Base-by-base conservation (phyloP, 2,113 vertebrate species). In the Alethe diademata region DNA sequence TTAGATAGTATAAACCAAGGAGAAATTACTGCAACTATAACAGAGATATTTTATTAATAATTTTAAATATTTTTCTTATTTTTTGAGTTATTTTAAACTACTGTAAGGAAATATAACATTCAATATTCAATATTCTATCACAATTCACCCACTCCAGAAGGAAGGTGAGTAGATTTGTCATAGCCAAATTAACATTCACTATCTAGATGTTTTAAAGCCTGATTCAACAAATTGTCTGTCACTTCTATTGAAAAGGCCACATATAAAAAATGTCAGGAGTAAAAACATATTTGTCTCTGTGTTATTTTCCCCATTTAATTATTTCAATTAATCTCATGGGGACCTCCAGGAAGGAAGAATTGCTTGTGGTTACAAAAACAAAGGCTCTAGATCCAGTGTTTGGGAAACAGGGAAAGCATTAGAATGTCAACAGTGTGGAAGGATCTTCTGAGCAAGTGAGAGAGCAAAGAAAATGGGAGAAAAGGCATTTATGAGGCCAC, bases 1-100 rank as follows among this genome's bases (percentile, higher is more conserved):
- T 88, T 93, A 92, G 86, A 96, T 4, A 95, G 65, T 76, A 81
- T 48, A 91, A 97, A 97, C 88, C 74, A 83, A 96, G 79, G 36
- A 35, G 26, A 90, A 92, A 88, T 43, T 78, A 45, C 38, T 92
- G 17, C 26, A 95, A 83, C 13, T 23, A 54, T 83, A 83, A 60
- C 58, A 19, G 20, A 66, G 24, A 28, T 8, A 61, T 53, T 92
- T 76, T 86, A 78, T 65, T 81, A 78, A 86, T 67, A 67, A 36
- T 71, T 88, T 94, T 48, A 36, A 67, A 60, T 50, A 29, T 5
- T 89, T 93, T 92, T 72, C 56, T 92, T 87, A 54, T 83, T 40
- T 40, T 65, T 66, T 50, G 35, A 90, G 86, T 45, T 51, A 1
- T 91, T 90, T 65, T 40, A 58, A 62, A 38, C 35, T 26, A 26